Percentiles rank a stretch among this genome's conserved stretches.
Evolutionary conservation across 2,888 invertebrate genomes (phyloP).

Genomic region (Trachelus troglodyta): DNA sequence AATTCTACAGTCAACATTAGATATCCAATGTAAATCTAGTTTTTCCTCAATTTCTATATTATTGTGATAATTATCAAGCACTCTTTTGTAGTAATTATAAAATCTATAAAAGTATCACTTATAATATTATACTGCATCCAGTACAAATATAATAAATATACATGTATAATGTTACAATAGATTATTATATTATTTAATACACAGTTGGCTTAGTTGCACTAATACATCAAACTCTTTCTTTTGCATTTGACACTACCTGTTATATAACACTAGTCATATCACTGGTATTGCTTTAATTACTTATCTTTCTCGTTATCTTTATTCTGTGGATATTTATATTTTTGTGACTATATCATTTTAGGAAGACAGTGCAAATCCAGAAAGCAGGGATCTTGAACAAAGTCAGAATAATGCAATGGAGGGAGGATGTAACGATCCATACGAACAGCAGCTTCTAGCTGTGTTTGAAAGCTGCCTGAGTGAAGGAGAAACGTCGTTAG

Average conservation of each 20-base stretch:
- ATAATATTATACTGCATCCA: background rate
- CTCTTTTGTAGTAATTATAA: background rate
- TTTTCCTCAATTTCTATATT: background rate
- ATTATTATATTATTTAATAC: background rate
- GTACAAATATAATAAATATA: background rate
- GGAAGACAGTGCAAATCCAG: background rate
- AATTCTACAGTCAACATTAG: background rate
- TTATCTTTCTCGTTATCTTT: background rate
- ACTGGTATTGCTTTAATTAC: background rate
- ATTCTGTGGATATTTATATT: background rate
- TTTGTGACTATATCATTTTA: background rate
- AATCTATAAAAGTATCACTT: background rate
- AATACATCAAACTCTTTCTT: background rate
- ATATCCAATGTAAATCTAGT: background rate
- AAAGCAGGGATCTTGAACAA: slow-evolving; percentile 2
- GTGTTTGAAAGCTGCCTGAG: slow-evolving; percentile 85
- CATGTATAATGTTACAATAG: background rate
- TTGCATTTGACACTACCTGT: background rate
- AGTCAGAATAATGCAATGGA: slow-evolving; percentile 58
- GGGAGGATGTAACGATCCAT: slow-evolving; percentile 71
- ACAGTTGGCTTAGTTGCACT: background rate
- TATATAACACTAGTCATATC: background rate
- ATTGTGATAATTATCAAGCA: background rate
- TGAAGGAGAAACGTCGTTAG: slow-evolving; percentile 76
- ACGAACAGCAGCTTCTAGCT: slow-evolving; percentile 83